Conservation (phyloP, 2,888 invertebrate genomes). For the Diarsia mendica region DNA sequence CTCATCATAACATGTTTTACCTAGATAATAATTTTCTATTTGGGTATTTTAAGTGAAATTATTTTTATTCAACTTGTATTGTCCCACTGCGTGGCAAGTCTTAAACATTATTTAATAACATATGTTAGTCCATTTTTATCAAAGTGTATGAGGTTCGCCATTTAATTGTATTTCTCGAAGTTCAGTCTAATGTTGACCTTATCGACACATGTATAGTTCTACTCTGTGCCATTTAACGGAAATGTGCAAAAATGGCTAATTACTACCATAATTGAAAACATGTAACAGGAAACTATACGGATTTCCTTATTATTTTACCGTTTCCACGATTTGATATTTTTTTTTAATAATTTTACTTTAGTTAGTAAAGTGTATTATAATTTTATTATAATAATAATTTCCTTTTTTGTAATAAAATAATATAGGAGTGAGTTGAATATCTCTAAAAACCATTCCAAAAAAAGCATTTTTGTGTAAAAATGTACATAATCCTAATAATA, state of each 20-base stretch:
- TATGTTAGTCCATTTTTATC: constrained; percentile 1
- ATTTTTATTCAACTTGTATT: neutral
- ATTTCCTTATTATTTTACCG: constrained; percentile 4
- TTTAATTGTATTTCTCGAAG: constrained; percentile 13
- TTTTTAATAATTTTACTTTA: constrained; percentile 17
- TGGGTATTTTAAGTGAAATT: neutral
- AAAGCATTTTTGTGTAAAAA: constrained; percentile 51
- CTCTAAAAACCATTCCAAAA: constrained; percentile 42
- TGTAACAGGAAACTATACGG: constrained; percentile 26
- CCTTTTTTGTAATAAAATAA: neutral
- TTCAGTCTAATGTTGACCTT: constrained; percentile 15
- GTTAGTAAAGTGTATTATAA: constrained; percentile 20
- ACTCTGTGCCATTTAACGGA: neutral
- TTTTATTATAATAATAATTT: too few relatives aligned
- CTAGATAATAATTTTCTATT: neutral
- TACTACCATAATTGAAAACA: constrained; percentile 18
- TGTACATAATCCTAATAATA: constrained; percentile 59
- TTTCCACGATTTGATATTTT: neutral
- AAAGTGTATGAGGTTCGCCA: neutral
- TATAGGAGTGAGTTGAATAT: constrained; percentile 1
- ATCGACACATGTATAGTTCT: neutral
- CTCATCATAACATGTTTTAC: neutral
- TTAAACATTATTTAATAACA: neutral
- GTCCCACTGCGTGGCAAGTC: neutral
- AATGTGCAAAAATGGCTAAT: constrained; percentile 31